Conservation (phyloP, 2,113 vertebrate genomes). For the Stercorarius parasiticus region DNA sequence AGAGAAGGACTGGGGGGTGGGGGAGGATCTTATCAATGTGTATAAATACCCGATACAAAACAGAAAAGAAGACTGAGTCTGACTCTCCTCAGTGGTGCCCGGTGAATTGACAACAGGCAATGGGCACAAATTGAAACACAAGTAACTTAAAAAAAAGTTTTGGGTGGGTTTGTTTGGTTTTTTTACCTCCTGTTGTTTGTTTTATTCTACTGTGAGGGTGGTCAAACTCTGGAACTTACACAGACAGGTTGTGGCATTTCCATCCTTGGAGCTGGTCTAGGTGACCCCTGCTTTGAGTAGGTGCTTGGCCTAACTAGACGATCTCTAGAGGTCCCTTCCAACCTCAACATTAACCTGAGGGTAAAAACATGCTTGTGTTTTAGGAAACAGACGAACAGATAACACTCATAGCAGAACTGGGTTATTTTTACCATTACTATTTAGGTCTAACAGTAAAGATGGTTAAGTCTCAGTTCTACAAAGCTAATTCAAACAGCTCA, state of each 20-base stretch:
- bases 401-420: neutral
- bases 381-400: neutral
- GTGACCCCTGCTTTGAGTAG: neutral
- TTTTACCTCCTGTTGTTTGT: neutral
- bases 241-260: neutral
- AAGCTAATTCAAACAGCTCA: neutral
- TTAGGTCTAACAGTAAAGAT: neutral
- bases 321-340: neutral
- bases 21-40: neutral
- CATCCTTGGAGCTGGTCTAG: neutral
- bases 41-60: neutral
- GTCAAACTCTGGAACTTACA: neutral
- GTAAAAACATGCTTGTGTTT: neutral
- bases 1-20: neutral
- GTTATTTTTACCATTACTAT: neutral
- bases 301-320: neutral
- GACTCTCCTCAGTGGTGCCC: neutral
- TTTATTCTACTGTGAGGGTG: neutral
- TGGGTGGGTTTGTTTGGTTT: neutral
- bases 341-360: neutral
- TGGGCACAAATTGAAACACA: neutral
- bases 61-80: neutral
- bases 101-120: neutral
- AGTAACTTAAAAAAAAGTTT: neutral
- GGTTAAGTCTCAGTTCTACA: neutral